Evolutionary conservation across 1,140 invertebrate genomes (phyloP).

Genomic region (Chrysopa pallens): DNA sequence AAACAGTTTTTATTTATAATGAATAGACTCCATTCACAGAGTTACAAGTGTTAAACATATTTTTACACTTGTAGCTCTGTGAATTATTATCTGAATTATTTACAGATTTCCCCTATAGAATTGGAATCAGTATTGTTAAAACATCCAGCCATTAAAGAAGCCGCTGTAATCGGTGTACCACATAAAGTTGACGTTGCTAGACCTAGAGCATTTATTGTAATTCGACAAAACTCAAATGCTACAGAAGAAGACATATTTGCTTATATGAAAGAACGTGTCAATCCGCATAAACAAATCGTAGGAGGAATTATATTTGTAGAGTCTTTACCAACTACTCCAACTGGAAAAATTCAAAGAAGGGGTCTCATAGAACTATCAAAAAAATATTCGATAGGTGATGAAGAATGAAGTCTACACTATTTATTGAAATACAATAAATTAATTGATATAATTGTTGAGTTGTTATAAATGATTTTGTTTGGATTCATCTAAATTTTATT

Average conservation of each 20-base stretch:
- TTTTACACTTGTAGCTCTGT: no score
- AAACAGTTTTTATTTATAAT: no score
- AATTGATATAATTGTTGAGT: no score
- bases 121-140: conserved; percentile 43
- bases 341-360: conserved; percentile 31
- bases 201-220: conserved; percentile 43
- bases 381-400: no score
- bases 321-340: conserved; percentile 30
- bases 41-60: no score
- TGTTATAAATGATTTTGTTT: no score
- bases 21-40: no score
- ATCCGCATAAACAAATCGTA: conserved; percentile 17
- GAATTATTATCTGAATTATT: no score
- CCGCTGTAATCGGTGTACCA: conserved; percentile 46
- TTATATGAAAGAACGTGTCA: neutral
- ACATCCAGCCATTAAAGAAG: conserved; percentile 42
- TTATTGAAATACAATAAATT: no score
- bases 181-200: conserved; percentile 36
- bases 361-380: neutral
- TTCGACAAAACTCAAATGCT: conserved; percentile 4
- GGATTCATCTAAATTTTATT: no score
- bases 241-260: neutral
- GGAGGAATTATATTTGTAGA: conserved; percentile 27
- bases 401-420: no score
- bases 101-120: conserved; percentile 23